A percentile compares a stretch with the other conserved stretches of the same genome.
These are phyloP conservation scores for Rostratula benghalensis DNA, from an alignment of 2,113 vertebrate genomes.

Conservation along the genomic window DNA sequence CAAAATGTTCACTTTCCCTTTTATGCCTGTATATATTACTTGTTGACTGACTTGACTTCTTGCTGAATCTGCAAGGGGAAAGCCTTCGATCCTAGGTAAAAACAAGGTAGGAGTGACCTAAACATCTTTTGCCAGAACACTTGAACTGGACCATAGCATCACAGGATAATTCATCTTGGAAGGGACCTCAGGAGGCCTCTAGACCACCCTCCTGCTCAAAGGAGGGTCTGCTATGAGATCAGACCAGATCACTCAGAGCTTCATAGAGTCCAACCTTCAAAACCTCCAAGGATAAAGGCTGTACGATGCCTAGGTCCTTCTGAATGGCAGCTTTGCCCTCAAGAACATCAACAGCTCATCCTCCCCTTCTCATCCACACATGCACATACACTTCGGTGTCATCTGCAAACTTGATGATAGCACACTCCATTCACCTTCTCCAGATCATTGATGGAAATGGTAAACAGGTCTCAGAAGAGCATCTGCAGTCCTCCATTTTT, in stretches of 20 bases:
- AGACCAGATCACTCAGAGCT: background rate
- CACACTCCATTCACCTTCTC: background rate
- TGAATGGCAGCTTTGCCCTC: background rate
- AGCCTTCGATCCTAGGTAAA: background rate
- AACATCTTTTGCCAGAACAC: background rate
- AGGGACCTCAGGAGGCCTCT: background rate
- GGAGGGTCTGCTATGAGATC: background rate
- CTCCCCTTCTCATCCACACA: background rate
- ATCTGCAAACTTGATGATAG: background rate
- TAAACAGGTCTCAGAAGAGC: background rate
- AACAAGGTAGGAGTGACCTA: background rate
- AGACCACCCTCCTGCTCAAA: background rate
- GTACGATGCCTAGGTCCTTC: background rate
- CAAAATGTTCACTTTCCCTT: background rate
- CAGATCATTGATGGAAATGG: background rate
- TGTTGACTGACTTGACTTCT: too few relatives aligned
- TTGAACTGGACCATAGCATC: background rate
- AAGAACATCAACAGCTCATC: background rate
- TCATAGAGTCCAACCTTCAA: background rate
- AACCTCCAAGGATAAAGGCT: background rate
- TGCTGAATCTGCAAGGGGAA: background rate
- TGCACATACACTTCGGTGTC: background rate
- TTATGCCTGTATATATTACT: background rate
- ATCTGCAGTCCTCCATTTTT: background rate
- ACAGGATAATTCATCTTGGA: background rate